phyloP scores from a whole-genome alignment of 2,797 vertebrate genomes.

The Urophycis tenuis region DNA sequence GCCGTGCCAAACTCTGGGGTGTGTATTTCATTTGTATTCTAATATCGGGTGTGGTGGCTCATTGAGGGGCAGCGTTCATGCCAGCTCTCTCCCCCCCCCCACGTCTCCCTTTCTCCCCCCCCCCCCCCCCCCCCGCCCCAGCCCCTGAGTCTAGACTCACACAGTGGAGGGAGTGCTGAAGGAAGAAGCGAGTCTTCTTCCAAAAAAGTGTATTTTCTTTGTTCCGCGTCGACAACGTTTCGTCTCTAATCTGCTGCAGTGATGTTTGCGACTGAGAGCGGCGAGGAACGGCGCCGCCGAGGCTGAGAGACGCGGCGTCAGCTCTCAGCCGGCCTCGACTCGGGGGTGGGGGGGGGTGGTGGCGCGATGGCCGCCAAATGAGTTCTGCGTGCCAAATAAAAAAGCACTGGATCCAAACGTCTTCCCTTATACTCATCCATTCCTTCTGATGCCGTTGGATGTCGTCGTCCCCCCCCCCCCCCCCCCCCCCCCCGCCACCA shows the following conservation, averaged over 20 bases:
- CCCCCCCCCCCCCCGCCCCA: neutral
- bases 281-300: slow-evolving; percentile 38
- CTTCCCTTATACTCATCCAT: slow-evolving; percentile 41
- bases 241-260: slow-evolving; percentile 46
- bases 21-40: neutral
- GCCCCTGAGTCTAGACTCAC: too few species aligned
- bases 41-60: neutral
- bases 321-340: slow-evolving; percentile 20
- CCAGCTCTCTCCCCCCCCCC: too few species aligned
- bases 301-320: slow-evolving; percentile 30
- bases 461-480: too few species aligned
- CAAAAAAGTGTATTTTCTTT: too few species aligned
- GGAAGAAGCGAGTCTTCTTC: slow-evolving; percentile 21
- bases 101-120: too few species aligned
- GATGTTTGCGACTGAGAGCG: slow-evolving; percentile 41
- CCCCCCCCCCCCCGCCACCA: too few species aligned
- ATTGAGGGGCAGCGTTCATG: neutral
- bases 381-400: slow-evolving; percentile 31
- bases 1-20: too few species aligned
- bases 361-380: slow-evolving; percentile 31
- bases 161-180: slow-evolving; percentile 12
- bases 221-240: too few species aligned
- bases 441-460: slow-evolving; percentile 56
- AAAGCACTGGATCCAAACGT: slow-evolving; percentile 43
- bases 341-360: slow-evolving; percentile 4